Evolutionary conservation across 2,888 invertebrate species (phyloP), one percentile per base, ranked within the genome.

Genomic region (Buathra laborator): DNA sequence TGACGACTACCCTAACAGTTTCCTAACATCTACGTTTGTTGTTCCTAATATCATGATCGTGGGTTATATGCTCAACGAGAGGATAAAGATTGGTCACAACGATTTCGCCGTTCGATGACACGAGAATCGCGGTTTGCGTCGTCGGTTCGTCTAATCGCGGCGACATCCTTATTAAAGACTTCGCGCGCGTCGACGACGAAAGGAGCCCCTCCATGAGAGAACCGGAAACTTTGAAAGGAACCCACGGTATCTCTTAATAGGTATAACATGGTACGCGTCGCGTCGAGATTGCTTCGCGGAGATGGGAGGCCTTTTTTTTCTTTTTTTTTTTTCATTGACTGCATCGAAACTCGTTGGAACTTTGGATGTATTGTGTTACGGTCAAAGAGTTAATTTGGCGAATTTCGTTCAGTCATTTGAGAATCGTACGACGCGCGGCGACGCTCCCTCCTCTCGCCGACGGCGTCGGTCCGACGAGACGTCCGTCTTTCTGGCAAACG

Each of bases 111-210:
- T 76, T 71, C 80, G 84, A 80, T 84, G 84, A 84, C 84, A 80
- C 71, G 56, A 66, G 71, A 79, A 70, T 67, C 48, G 85, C 85
- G 87, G 80, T 81, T 83, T 68, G 71, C 44, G 64, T 16, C 70
- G 82, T 76, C 82, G 75, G 56, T 80, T 79, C 24, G 56, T 71
- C 81, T 67, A 77, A 77, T 75, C 72, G 62, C 72, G 37, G 72
- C 87, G 67, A 90, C 88, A 86, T 90, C 89, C 88, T 89, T 88
- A 89, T 90, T 90, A 88, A 82, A 59, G 72, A 71, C 56, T 51
- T 51, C 32, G 32, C 37, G 46, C 37, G 37, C 37, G 37, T 5
- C 37, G 32, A 32, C 7, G 9, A 6, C n/a, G 7, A 16, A n/a
- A 9, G 44, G 59, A 62, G 6, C 64, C 16, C 19, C 7, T 4